Evolutionary conservation across 2,113 vertebrate genomes (phyloP), one percentile per base, ranked within the genome.

Genomic region (Cebus imitator): DNA sequence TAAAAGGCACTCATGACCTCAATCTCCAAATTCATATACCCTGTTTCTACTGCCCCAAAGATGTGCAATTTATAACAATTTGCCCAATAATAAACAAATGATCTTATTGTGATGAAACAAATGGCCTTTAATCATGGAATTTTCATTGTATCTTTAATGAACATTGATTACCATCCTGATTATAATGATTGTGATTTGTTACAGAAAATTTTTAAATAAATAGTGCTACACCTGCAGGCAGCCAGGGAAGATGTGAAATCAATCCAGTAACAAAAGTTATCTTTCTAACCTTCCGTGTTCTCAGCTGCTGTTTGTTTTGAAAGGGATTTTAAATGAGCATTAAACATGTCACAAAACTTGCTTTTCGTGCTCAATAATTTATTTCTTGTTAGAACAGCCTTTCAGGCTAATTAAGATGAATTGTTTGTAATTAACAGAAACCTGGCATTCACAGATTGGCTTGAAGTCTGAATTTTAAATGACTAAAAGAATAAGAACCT

Each of bases 401-500:
- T 93, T 97, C 68, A 43, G 81, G 43, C 86, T 98, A 98, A 98
- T 99, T 98, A 98, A 98, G 98, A 98, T 96, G 95, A 99, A 99
- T 96, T 97, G 85, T 98, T 98, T 97, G 95, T 97, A 98, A 97
- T 98, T 98, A 98, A 98, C 96, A 98, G 96, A 98, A 99, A 97
- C 87, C 93, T 98, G 95, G 87, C 93, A 97, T 98, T 98, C 93
- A 18, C 88, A 97, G 89, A 90, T 87, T 95, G 96, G 98, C 97
- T 97, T 96, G 82, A 97, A 97, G 96, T 96, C 87, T 95, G 96
- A 97, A 96, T 97, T 98, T 81, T 96, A 97, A 97, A 94, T 94
- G 79, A 93, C 96, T 98, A 45, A 98, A 97, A 97, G 75, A 98
- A 92, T 88, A 92, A 66, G 85, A 89, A 58, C 97, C 93, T 98